Base-by-base conservation (phyloP, 2,888 invertebrate species). In the Micoletzkya japonica region DNA sequence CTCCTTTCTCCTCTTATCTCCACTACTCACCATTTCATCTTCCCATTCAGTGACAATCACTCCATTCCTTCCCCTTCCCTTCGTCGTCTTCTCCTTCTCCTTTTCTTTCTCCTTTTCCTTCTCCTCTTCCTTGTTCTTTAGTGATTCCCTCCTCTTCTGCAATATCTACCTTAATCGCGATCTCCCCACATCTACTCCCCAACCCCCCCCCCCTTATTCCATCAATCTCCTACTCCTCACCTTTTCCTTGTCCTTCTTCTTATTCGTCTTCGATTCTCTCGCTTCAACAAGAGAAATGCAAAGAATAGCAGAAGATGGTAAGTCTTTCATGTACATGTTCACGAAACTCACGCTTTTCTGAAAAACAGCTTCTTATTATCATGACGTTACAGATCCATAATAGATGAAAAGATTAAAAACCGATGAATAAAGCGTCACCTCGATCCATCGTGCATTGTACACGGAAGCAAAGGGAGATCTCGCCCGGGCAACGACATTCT, bases 301-400 rank as follows among this genome's bases (percentile, higher is more conserved):
- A 24, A 90, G 85, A 50, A 88, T 85, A 14, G 89, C 89, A 73
- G 87, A 87, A 34, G 88, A 86, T 1, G 90, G 90, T 72, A 90
- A 84, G 80, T 90, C 89, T 2, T 87, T 87, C 63, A 89, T 84
- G 74, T 86, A 86, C 17, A 90, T 77, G 70, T 88, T 32, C 36
- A 36, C 14, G 52, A 64, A 64, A 1, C 34, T 28, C 3, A 64
- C 64, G 1, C 52, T 49, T 2, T 64, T 64, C 64, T 64, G 64
- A 50, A 64, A 64, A n/a, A 44, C 20, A 44, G 20, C 10, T 44
- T 44, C 10, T 44, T 44, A 44, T 44, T 44, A 44, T 44, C 20
- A 20, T 44, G 10, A 44, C 20, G 10, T 14, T 44, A 14, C 10
- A 14, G 10, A 44, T 44, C 20, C 10, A 14, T 44, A 44, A 10